Conservation (phyloP, 2,113 vertebrate species). For the Cheilinus undulatus region DNA sequence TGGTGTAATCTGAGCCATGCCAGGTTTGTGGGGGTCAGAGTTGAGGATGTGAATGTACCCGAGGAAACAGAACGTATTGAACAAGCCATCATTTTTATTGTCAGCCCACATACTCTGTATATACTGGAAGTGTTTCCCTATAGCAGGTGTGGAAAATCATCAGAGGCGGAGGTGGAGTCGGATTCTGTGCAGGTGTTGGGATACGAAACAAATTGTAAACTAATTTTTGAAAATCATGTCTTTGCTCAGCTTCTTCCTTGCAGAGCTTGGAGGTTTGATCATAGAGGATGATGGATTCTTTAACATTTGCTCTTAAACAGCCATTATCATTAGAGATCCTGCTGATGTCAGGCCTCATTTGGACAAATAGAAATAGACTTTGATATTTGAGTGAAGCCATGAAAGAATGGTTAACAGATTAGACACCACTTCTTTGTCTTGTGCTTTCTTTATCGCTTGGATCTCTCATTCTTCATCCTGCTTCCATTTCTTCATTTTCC, state of each 20-base stretch:
- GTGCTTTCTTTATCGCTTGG: constrained; percentile 1
- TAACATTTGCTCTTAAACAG: constrained; percentile 43
- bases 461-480: constrained; percentile 28
- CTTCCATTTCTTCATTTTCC: constrained; percentile 43
- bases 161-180: neutral
- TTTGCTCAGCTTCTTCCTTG: neutral
- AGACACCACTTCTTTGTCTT: constrained; percentile 38
- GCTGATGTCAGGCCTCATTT: constrained; percentile 56
- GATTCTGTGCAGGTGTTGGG: constrained; percentile 20
- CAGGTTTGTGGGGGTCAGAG: constrained; percentile 44
- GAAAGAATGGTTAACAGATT: constrained; percentile 31
- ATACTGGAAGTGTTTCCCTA: constrained; percentile 60
- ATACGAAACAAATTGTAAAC: constrained; percentile 27
- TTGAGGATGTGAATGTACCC: constrained; percentile 43
- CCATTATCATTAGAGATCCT: constrained; percentile 55
- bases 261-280: constrained; percentile 29
- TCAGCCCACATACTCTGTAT: constrained; percentile 27
- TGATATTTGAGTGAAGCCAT: constrained; percentile 37
- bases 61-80: constrained; percentile 52
- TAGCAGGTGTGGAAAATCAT: constrained; percentile 14
- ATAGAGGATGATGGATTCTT: constrained; percentile 47
- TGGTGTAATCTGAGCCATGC: constrained; percentile 32
- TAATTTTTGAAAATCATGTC: constrained; percentile 46
- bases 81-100: constrained; percentile 66
- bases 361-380: constrained; percentile 44